A percentile compares a stretch with the other conserved stretches of the same genome.
These are phyloP conservation scores for Xylota segnis DNA, from an alignment of 2,888 invertebrate species.

Conservation along the genomic window DNA sequence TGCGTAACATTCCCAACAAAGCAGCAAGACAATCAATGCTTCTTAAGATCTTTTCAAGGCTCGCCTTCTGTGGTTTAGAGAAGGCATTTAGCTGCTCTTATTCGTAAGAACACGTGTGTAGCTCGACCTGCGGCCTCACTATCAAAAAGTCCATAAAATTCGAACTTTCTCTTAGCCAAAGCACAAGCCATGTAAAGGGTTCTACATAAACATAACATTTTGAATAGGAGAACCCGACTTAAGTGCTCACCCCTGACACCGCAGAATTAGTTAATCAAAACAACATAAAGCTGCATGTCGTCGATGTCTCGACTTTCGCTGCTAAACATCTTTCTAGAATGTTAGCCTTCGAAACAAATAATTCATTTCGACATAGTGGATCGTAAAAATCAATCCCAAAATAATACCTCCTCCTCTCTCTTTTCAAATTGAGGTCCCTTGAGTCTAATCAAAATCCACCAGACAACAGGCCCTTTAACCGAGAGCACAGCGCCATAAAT, in stretches of 20 bases:
- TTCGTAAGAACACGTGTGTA: too few relatives aligned
- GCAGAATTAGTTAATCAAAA: neutral
- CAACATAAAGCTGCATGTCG: neutral
- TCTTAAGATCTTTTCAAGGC: too few relatives aligned
- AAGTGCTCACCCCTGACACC: neutral
- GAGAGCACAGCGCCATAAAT: constrained; percentile 7
- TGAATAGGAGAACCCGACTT: too few relatives aligned
- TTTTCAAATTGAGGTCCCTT: neutral
- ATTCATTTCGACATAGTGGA: neutral
- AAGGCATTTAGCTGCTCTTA: too few relatives aligned
- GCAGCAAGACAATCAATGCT: too few relatives aligned
- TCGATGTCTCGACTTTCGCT: neutral
- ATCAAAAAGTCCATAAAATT: too few relatives aligned
- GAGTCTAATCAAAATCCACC: neutral
- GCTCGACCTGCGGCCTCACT: too few relatives aligned
- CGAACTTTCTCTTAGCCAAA: too few relatives aligned
- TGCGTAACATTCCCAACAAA: too few relatives aligned
- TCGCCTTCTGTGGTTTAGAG: too few relatives aligned
- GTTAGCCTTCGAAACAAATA: neutral
- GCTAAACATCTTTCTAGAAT: neutral
- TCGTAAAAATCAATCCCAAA: constrained; percentile 12
- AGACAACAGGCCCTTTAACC: constrained; percentile 4
- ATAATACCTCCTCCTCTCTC: neutral
- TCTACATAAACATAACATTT: too few relatives aligned
- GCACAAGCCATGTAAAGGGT: too few relatives aligned